Evolutionary conservation across 1,140 invertebrate species (phyloP), one percentile per base, ranked within the genome.

Genomic region (Drosophila jambulina): DNA sequence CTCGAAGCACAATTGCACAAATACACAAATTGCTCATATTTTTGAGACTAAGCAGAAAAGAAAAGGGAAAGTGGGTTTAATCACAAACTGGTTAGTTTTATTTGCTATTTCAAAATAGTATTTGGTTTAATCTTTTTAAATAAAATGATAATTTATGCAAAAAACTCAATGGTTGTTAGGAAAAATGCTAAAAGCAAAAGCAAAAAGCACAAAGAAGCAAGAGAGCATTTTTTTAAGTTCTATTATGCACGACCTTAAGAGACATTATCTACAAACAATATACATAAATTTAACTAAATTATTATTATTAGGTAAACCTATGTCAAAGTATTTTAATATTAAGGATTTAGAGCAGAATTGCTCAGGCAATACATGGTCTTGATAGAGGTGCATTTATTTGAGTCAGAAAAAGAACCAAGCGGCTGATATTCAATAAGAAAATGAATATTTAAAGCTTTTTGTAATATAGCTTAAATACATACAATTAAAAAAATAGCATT

Each of bases 1-100:
- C 48, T 34, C n/a, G 23, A 43, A 57, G 54, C 38, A 53, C 29
- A 49, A 49, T 29, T 5, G 23, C 45, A 45, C 36, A 48, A 51
- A 57, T 34, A 2, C 4, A 19, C 0, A 29, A 49, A 49, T 13
- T 67, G n/a, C 3, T 19, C 3, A 13, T 13, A 60, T n/a, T 36
- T 46, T 10, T 0, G 4, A 57, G 21, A 4, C 0, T 6, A 10
- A 7, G 12, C 3, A 3, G 25, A 13, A 27, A 38, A 42, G 3
- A 17, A 13, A 17, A 27, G 17, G 40, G 38, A 34, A 63, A 59
- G 21, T 36, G 10, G 34, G 4, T 59, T 21, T 17, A 1, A 15
- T 29, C 0, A 4, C 0, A 61, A 21, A 19, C 4, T n/a, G 7
- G 5, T 4, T 38, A 1, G 10, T 13, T 23, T 4, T n/a, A 13